A percentile compares a stretch with the other conserved stretches of the same genome.
These are phyloP conservation scores for Arge pagana DNA, from an alignment of 2,888 invertebrate genomes.

Conservation along the genomic window DNA sequence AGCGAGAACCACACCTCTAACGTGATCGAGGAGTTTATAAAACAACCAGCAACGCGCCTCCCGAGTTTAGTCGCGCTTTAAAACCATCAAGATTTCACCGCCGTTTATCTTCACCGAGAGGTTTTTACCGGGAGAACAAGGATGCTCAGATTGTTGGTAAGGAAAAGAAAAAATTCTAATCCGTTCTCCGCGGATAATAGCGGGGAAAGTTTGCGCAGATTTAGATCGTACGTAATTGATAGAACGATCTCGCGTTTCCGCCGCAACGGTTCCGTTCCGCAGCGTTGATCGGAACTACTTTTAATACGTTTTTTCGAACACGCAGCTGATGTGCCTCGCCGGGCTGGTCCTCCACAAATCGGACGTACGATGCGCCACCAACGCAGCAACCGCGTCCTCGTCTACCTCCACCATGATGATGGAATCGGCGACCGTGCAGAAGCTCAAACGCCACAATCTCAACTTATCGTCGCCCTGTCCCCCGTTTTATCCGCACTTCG, in stretches of 20 bases:
- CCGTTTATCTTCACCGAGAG: too few relatives aligned
- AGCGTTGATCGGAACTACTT: too few relatives aligned
- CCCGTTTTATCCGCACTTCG: slow-evolving; percentile 37
- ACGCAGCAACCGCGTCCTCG: slow-evolving; percentile 33
- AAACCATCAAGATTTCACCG: too few relatives aligned
- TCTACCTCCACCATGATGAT: slow-evolving; percentile 29
- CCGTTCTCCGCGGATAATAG: neutral
- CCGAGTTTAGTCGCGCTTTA: slow-evolving; percentile 45
- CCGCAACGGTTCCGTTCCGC: slow-evolving; percentile 17
- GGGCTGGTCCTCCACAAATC: slow-evolving; percentile 41
- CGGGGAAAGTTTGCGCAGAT: too few relatives aligned
- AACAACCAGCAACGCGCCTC: slow-evolving; percentile 39
- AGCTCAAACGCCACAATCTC: slow-evolving; percentile 42
- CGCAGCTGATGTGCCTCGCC: slow-evolving; percentile 45
- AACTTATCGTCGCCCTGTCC: slow-evolving; percentile 45
- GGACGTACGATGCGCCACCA: slow-evolving; percentile 33
- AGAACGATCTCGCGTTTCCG: too few relatives aligned
- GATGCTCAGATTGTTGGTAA: too few relatives aligned
- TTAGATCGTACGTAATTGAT: too few relatives aligned
- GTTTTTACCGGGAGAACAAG: too few relatives aligned
- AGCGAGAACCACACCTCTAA: slow-evolving; percentile 34
- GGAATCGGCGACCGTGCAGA: slow-evolving; percentile 29
- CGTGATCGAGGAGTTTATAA: slow-evolving; percentile 54
- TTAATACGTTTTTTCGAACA: too few relatives aligned
- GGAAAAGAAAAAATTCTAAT: neutral